Evolutionary conservation across 2,797 vertebrate genomes (phyloP), one percentile per base, ranked within the genome.

Genomic region (Poeciliopsis turneri): DNA sequence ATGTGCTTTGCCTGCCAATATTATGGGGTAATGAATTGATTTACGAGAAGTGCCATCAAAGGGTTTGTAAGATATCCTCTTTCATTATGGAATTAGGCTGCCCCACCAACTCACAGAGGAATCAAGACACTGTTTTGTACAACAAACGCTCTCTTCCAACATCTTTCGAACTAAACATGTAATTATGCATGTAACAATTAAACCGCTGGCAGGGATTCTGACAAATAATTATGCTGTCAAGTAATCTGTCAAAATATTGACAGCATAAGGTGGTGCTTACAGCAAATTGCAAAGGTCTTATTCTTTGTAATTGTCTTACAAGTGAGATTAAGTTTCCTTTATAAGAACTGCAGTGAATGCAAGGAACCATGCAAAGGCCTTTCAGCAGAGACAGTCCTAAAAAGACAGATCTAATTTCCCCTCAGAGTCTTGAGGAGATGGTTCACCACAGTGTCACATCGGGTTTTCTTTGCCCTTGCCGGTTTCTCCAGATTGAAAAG

Each of bases 231-330:
- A 92, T 43, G 87, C 87, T 90, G 89, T 94, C 92, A 86, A 84
- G 88, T 91, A 92, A 92, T 90, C 86, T 94, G 94, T 96, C 96
- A 95, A 93, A 95, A 96, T 95, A 96, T 96, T 96, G 94, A 95
- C 87, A 80, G 84, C 84, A 79, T 87, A 87, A 86, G 83, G 82
- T 86, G 82, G 83, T 66, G 84, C 83, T 90, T 89, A 87, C 84
- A 87, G 82, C 78, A 82, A 90, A 91, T 89, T 87, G 86, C 84
- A 13, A 72, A 82, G 78, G 84, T 71, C 75, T 84, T 88, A 86
- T 86, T 87, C 77, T 69, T 71, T 64, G 53, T 76, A 78, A 89
- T 90, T 87, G 80, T 92, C 90, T 94, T 90, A 89, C 87, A 81
- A 89, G 88, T 75, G 75, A 88, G 90, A 94, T 95, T 92, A 87